Percentiles rank a stretch among this genome's conserved stretches.
Evolutionary conservation across 2,888 invertebrate species (phyloP).

Genomic region (Tipula confusa): DNA sequence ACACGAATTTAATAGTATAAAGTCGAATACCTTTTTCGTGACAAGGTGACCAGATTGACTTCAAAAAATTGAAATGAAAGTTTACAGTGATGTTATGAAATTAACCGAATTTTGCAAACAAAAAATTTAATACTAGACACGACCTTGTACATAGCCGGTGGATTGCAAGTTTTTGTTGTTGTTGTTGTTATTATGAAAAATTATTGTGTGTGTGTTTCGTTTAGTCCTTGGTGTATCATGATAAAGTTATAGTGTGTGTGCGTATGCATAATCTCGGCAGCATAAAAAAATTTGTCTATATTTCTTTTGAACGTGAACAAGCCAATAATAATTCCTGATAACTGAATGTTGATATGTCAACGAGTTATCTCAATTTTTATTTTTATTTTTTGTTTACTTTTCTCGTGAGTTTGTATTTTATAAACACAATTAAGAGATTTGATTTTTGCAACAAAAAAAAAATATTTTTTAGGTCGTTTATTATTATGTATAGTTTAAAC

Average conservation of each 20-base stretch:
- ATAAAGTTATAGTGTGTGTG: background rate
- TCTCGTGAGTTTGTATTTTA: background rate
- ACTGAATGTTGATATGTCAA: background rate
- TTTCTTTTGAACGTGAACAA: background rate
- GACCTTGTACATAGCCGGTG: background rate
- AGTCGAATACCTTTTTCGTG: background rate
- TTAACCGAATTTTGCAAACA: background rate
- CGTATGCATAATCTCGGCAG: background rate
- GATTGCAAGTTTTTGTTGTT: background rate
- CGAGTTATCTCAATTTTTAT: background rate
- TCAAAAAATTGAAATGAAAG: background rate
- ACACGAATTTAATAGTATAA: background rate
- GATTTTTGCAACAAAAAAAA: background rate
- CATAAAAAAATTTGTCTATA: background rate
- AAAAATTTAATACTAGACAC: background rate
- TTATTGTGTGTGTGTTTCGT: background rate
- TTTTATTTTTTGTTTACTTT: background rate
- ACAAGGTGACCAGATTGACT: background rate
- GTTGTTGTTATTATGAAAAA: background rate
- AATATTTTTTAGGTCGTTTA: background rate
- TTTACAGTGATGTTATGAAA: background rate
- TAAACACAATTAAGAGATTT: background rate
- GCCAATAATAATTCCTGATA: background rate
- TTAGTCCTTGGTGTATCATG: background rate
- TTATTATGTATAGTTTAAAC: too few relatives aligned